Evolutionary conservation across 2,797 vertebrate species (phyloP).

Genomic region (Triplophysa bombifrons): DNA sequence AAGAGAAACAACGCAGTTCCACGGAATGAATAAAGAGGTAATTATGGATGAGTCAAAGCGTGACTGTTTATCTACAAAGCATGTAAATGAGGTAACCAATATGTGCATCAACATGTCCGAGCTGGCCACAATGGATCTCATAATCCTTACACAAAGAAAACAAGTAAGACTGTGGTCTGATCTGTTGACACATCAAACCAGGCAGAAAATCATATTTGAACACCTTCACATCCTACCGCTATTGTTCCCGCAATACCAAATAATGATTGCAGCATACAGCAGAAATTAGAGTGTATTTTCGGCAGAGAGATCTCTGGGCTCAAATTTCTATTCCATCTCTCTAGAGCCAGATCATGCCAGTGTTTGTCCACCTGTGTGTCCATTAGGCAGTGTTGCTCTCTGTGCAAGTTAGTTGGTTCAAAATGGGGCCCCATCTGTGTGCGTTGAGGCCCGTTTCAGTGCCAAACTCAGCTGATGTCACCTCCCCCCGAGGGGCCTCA

Average conservation of each 20-base stretch:
- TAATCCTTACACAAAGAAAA: constrained; percentile 12
- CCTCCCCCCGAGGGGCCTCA: constrained; percentile 50
- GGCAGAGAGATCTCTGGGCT: neutral
- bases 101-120: neutral
- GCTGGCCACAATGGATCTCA: neutral
- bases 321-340: constrained; percentile 29
- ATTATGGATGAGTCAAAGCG: constrained; percentile 35
- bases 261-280: neutral
- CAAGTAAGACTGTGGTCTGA: neutral
- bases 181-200: constrained; percentile 4
- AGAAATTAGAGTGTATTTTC: neutral
- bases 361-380: constrained; percentile 55
- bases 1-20: constrained; percentile 20
- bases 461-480: constrained; percentile 66
- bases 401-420: constrained; percentile 28
- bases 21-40: constrained; percentile 8
- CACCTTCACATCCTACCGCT: neutral
- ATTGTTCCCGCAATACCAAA: neutral
- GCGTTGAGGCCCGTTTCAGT: constrained; percentile 63
- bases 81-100: constrained; percentile 26
- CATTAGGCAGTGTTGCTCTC: constrained; percentile 24
- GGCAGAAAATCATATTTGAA: neutral
- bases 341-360: constrained; percentile 8
- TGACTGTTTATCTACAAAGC: constrained; percentile 22
- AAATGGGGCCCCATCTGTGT: constrained; percentile 47